Conservation (phyloP, 64 coral and sea anemone species). For the Stichodactyla helianthus region DNA sequence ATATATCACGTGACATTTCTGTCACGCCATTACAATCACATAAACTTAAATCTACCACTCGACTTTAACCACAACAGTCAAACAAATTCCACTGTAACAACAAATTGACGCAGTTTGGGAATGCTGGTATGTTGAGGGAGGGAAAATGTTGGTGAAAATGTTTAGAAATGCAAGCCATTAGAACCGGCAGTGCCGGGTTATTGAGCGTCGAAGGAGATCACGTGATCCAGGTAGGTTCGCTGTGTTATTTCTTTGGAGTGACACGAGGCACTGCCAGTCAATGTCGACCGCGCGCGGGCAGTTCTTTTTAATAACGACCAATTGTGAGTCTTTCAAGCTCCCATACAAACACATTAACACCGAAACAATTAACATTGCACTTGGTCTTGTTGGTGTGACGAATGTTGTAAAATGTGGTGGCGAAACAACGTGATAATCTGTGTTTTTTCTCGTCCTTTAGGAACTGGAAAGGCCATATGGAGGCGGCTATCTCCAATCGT, state of each 20-base stretch:
- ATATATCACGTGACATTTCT: neutral
- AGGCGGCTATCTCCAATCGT: constrained; percentile 86
- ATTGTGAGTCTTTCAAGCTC: constrained; percentile 99
- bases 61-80: neutral
- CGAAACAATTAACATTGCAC: constrained; percentile 90
- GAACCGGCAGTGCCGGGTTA: neutral
- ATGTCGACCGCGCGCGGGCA: constrained; percentile 80
- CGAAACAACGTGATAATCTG: constrained; percentile 5
- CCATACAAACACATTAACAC: constrained; percentile 97
- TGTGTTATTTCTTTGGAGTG: constrained; percentile 41
- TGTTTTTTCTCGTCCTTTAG: constrained; percentile 46
- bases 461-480: constrained; percentile 28
- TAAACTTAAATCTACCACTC: neutral
- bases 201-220: neutral
- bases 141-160: neutral
- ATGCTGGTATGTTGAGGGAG: neutral
- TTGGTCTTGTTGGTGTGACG: constrained; percentile 72
- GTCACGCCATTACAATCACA: neutral
- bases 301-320: constrained; percentile 99
- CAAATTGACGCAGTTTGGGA: neutral
- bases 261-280: constrained; percentile 42
- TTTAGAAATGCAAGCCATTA: neutral
- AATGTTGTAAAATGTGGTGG: constrained; percentile 53
- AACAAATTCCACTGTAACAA: neutral
- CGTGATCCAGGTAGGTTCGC: constrained; percentile 7